phyloP scores from a whole-genome alignment of 2,888 invertebrate genomes.

The Tanytarsus gracilentus region DNA sequence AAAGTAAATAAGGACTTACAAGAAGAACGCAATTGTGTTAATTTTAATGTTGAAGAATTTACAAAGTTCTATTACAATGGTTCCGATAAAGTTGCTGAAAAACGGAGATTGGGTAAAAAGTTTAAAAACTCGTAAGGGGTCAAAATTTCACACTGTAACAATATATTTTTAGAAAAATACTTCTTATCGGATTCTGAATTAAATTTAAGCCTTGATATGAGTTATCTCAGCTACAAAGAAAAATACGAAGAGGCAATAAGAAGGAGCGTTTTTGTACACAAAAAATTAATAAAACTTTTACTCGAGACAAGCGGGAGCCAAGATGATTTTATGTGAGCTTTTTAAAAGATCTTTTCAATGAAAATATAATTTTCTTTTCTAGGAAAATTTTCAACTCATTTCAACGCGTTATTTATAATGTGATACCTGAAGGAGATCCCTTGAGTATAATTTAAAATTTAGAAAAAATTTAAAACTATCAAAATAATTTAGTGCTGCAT shows the following conservation, averaged over 20 bases:
- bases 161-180: constrained; percentile 36
- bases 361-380: no score
- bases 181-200: constrained; percentile 55
- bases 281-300: no score
- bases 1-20: constrained; percentile 57
- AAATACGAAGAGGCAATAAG: constrained; percentile 69
- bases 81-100: constrained; percentile 59
- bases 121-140: neutral
- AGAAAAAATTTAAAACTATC: no score
- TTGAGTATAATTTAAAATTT: no score
- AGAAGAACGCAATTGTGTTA: constrained; percentile 63
- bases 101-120: constrained; percentile 42
- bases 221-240: constrained; percentile 77
- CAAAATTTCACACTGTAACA: neutral
- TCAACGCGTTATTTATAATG: no score
- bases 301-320: no score
- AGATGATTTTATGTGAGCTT: no score
- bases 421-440: no score
- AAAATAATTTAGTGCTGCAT: no score
- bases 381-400: no score
- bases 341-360: no score
- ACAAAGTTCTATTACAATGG: constrained; percentile 72
- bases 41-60: constrained; percentile 63
- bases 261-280: constrained; percentile 62
- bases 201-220: constrained; percentile 56